These are phyloP conservation scores for Xanthia icteritia DNA, from an alignment of 2,888 invertebrate species.

Conservation along the genomic window DNA sequence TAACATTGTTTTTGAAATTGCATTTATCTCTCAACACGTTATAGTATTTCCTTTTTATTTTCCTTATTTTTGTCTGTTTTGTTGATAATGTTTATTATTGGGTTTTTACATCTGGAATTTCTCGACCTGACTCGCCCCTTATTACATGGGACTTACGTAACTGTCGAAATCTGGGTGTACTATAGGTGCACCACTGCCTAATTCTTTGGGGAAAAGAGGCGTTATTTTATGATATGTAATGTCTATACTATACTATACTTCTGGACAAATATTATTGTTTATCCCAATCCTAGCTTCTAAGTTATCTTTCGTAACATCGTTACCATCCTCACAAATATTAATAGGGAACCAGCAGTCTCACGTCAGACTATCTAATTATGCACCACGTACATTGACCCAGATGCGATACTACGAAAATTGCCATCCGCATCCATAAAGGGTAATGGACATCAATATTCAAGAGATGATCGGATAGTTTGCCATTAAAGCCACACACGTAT, in stretches of 20 bases:
- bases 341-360: conserved; percentile 35
- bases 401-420: conserved; percentile 60
- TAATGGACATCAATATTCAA: conserved; percentile 74
- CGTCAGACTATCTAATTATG: conserved; percentile 57
- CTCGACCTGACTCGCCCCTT: too few species aligned
- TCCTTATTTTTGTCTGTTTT: neutral
- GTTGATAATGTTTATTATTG: neutral
- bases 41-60: neutral
- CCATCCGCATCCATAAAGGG: conserved; percentile 55
- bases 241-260: neutral
- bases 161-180: too few species aligned
- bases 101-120: neutral
- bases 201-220: too few species aligned
- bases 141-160: too few species aligned
- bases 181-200: too few species aligned
- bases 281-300: neutral
- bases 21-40: neutral
- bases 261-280: neutral
- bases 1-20: conserved; percentile 4
- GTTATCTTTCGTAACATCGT: neutral
- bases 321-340: conserved; percentile 8
- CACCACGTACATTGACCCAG: conserved; percentile 69
- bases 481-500: conserved; percentile 75
- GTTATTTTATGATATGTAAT: neutral
- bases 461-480: conserved; percentile 61